A percentile compares a stretch with the other conserved stretches of the same genome.
These are phyloP conservation scores for Wasmannia auropunctata DNA, from an alignment of 1,140 invertebrate species.

Conservation along the genomic window DNA sequence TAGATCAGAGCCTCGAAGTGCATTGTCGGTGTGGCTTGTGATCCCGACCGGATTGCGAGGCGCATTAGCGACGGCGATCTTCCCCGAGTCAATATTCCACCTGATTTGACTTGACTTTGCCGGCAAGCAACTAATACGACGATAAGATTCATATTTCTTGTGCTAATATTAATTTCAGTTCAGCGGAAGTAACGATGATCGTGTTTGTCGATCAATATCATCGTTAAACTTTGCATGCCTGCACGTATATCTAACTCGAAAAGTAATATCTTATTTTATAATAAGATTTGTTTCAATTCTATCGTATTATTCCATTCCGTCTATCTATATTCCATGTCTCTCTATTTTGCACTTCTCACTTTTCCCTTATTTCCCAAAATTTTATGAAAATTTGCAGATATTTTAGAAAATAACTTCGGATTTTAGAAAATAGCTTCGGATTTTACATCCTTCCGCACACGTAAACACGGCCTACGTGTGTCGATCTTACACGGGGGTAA, in stretches of 20 bases:
- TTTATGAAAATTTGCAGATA: neutral
- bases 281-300: neutral
- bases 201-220: neutral
- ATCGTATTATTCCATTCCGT: no score
- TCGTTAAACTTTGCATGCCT: neutral
- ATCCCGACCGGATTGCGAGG: constrained; percentile 45
- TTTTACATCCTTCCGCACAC: neutral
- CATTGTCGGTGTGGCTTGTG: constrained; percentile 32
- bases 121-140: neutral
- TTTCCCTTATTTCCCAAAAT: neutral
- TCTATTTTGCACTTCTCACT: neutral
- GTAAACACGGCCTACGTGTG: no score
- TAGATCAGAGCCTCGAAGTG: constrained; percentile 61
- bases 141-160: neutral
- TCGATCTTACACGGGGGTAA: neutral
- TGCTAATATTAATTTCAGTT: neutral
- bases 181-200: neutral
- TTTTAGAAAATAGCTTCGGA: neutral
- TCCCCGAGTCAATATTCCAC: neutral
- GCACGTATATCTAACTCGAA: neutral
- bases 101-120: neutral
- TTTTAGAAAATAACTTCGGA: neutral
- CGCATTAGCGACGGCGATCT: constrained; percentile 10
- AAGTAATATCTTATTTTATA: neutral
- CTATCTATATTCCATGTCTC: neutral